Base-by-base conservation (phyloP, 2,888 invertebrate species). In the Sylvicola cinctus region DNA sequence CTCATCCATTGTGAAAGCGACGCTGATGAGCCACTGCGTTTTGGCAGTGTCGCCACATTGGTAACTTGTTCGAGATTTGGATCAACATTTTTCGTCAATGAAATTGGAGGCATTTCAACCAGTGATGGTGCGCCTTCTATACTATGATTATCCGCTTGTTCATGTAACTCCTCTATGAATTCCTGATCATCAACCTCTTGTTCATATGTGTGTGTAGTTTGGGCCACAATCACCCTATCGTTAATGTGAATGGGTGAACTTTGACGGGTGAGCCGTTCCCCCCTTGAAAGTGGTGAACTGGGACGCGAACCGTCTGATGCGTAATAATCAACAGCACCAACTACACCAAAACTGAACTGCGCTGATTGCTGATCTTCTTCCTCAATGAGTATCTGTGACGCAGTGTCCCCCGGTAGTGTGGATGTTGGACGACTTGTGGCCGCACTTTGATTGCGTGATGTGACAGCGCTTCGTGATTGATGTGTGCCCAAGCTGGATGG, bases 1-100 rank as follows among this genome's bases (percentile, higher is more conserved):
- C n/a, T n/a, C n/a, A n/a, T n/a, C n/a, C n/a, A n/a, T n/a, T n/a
- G n/a, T n/a, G n/a, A n/a, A n/a, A n/a, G n/a, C n/a, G n/a, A n/a
- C 4, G 16, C 4, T 3, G 16, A 3, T 12, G 17, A 2, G 12
- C 23, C 31, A 31, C 13, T 3, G 3, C 8, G 31, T 13, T 17
- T n/a, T 17, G 17, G 17, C 17, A 31, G 13, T 31, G 7, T 16
- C 3, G 17, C 31, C 3, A 13, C 12, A 31, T 20, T 8, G 13
- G 17, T 17, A 31, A 31, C 31, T n/a, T n/a, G n/a, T n/a, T n/a
- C n/a, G n/a, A n/a, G n/a, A 17, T 20, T 20, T 31, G 31, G 31
- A 7, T 17, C 17, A 31, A 31, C 17, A 7, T 31, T 20, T n/a
- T 31, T 20, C 7, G 31, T 20, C 17, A 10, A 29, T 29, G 10